phyloP scores from a whole-genome alignment of 2,797 vertebrate genomes.

The Oophaga sylvatica region DNA sequence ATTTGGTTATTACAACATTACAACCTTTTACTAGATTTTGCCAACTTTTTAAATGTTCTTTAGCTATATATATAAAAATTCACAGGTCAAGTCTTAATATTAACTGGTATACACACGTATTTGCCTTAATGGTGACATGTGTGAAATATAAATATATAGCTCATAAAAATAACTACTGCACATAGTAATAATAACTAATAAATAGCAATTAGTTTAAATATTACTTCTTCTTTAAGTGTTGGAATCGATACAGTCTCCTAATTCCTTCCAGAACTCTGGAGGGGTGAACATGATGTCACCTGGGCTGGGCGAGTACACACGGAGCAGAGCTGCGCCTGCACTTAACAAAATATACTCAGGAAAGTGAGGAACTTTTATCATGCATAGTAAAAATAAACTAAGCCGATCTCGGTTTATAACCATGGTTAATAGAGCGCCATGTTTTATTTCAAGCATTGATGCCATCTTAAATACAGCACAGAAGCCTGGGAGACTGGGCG shows the following conservation, averaged over 20 bases:
- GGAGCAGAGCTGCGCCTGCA: background rate
- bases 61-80: background rate
- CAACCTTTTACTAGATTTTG: background rate
- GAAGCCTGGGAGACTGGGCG: background rate
- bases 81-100: background rate
- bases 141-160: background rate
- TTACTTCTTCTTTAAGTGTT: background rate
- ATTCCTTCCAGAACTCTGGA: constrained; percentile 23
- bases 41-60: background rate
- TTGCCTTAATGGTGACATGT: background rate
- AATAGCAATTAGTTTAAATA: background rate
- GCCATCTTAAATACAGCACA: constrained; percentile 27
- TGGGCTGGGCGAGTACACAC: constrained; percentile 15
- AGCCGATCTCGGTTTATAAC: constrained; percentile 9
- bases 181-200: background rate
- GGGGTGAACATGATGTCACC: constrained; percentile 37
- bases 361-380: constrained; percentile 37
- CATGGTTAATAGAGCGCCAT: background rate
- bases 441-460: constrained; percentile 18
- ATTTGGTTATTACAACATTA: background rate
- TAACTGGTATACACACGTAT: background rate
- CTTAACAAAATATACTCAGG: constrained; percentile 40
- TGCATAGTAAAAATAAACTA: constrained; percentile 23
- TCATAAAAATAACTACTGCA: background rate
- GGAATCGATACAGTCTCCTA: constrained; percentile 10